Conservation (phyloP, 2,797 vertebrate genomes). For the Xenopus petersii region DNA sequence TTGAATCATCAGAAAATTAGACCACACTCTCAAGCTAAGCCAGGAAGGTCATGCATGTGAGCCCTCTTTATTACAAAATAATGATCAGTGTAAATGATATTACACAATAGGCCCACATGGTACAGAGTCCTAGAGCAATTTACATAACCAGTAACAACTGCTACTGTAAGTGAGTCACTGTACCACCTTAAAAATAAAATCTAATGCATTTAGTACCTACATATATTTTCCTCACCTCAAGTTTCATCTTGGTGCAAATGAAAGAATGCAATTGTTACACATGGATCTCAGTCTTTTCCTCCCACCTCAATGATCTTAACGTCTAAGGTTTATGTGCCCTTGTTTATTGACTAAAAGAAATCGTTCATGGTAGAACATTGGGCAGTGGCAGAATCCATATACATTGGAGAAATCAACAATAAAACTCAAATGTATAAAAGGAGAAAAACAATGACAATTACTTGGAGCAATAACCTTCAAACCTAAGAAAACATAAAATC, state of each 20-base stretch:
- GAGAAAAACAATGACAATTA: conserved; percentile 23
- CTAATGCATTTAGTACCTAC: too few species aligned
- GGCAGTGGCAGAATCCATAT: conserved; percentile 10
- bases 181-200: too few species aligned
- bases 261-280: conserved; percentile 9
- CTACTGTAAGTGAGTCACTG: too few species aligned
- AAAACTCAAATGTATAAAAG: conserved; percentile 25
- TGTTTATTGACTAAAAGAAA: conserved; percentile 15
- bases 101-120: too few species aligned
- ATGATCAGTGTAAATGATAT: too few species aligned
- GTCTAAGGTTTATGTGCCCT: conserved; percentile 18
- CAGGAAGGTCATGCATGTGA: too few species aligned
- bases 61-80: too few species aligned
- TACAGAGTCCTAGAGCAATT: too few species aligned
- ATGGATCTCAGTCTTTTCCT: neutral
- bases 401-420: conserved; percentile 10
- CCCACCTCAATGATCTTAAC: conserved; percentile 12
- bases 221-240: neutral
- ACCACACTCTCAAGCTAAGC: too few species aligned
- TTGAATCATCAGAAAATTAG: too few species aligned
- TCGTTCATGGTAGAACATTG: conserved; percentile 21
- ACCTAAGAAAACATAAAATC: conserved; percentile 1
- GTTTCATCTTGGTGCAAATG: conserved; percentile 6
- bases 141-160: too few species aligned
- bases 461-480: conserved; percentile 19